phyloP scores from a whole-genome alignment of 1,140 invertebrate species.

The Aphelinus atriplicis region DNA sequence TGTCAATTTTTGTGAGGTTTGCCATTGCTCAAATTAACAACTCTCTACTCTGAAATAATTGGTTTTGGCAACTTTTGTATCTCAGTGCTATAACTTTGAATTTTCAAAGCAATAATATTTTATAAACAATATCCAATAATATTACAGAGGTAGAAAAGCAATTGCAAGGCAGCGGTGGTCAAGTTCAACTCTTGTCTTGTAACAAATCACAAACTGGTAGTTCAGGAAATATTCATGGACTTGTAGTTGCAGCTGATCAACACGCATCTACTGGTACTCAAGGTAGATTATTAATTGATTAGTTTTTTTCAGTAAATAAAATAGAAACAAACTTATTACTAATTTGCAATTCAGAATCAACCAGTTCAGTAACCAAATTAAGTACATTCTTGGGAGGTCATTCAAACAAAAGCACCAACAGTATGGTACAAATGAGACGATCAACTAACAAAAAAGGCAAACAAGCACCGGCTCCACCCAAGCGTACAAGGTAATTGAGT shows the following conservation, averaged over 20 bases:
- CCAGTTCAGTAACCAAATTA: constrained; percentile 70
- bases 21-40: no score
- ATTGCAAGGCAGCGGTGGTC: constrained; percentile 75
- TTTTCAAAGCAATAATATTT: constrained; percentile 3
- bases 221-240: constrained; percentile 73
- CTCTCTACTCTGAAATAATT: no score
- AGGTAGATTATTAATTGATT: constrained; percentile 44
- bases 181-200: constrained; percentile 70
- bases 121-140: constrained; percentile 28
- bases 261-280: constrained; percentile 56
- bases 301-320: not conserved
- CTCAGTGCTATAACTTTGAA: not conserved
- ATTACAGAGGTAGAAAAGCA: constrained; percentile 85
- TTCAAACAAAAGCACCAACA: constrained; percentile 68
- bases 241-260: constrained; percentile 69
- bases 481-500: constrained; percentile 82
- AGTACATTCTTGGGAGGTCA: constrained; percentile 74
- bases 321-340: constrained; percentile 22
- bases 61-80: no score
- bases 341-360: constrained; percentile 63
- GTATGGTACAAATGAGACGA: constrained; percentile 82
- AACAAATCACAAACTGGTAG: constrained; percentile 76
- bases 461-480: constrained; percentile 93
- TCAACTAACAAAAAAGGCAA: constrained; percentile 90
- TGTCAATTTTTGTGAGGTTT: no score